A percentile compares a stretch with the other conserved stretches of the same genome.
Evolutionary conservation across 2,113 vertebrate genomes (phyloP).

Genomic region (Rallus limicola): DNA sequence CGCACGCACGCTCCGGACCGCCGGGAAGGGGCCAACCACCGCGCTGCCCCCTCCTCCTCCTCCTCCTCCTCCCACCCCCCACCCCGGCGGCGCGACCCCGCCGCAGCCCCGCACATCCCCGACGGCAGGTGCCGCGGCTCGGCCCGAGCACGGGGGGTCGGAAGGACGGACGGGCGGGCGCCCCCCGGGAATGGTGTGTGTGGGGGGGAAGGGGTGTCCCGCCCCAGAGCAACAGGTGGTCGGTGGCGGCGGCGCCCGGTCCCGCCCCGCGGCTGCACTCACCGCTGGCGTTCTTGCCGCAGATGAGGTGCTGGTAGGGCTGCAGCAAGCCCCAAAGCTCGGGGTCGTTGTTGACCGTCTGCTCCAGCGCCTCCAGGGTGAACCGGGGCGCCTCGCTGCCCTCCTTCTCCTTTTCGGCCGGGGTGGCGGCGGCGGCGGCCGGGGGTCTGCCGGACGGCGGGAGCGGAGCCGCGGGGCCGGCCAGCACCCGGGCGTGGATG

Average conservation of each 20-base stretch:
- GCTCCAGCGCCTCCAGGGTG: slow-evolving; percentile 88
- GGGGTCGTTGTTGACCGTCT: slow-evolving; percentile 88
- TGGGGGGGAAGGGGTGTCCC: neutral
- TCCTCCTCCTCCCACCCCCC: neutral
- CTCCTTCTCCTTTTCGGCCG: slow-evolving; percentile 58
- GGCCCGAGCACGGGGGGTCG: neutral
- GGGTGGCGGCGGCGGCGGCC: neutral
- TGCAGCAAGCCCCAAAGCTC: slow-evolving; percentile 93
- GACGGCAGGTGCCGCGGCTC: neutral
- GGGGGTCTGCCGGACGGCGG: slow-evolving; percentile 26
- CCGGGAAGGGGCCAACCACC: neutral
- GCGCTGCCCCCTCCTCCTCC: neutral
- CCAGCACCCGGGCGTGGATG: slow-evolving; percentile 83
- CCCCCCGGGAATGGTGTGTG: no score
- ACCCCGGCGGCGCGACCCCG: neutral
- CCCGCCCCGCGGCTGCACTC: slow-evolving; percentile 70
- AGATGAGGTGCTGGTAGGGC: slow-evolving; percentile 90
- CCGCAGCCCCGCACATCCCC: neutral
- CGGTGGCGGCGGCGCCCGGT: neutral
- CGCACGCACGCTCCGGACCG: neutral
- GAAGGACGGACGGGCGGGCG: neutral
- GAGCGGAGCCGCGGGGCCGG: slow-evolving; percentile 45
- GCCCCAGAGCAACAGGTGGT: neutral
- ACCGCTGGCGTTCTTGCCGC: slow-evolving; percentile 93
- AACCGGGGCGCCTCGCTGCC: slow-evolving; percentile 82